These are phyloP conservation scores for Todiramphus saurophagus DNA, from an alignment of 2,113 vertebrate species.

Conservation along the genomic window DNA sequence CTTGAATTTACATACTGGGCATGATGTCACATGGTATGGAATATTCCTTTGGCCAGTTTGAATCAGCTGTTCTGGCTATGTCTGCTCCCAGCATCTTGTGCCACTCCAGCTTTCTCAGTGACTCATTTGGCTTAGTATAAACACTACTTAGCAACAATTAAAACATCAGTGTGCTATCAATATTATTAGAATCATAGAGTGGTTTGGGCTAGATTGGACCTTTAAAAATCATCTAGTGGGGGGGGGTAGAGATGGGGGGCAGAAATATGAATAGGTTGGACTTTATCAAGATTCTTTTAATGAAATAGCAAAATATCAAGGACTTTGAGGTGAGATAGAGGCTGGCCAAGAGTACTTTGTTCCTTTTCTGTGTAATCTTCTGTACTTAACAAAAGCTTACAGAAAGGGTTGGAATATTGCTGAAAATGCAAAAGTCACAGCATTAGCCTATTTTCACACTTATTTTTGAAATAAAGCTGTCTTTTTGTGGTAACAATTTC, in stretches of 20 bases:
- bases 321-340: rapidly evolving
- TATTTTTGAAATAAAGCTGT: background rate
- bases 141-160: background rate
- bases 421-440: background rate
- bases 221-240: no score
- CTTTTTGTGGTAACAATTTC: background rate
- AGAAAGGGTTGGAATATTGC: background rate
- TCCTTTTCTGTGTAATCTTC: background rate
- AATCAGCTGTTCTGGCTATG: background rate
- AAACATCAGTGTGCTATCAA: background rate
- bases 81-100: background rate
- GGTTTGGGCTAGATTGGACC: no score
- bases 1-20: background rate
- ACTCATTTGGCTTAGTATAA: background rate
- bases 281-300: rapidly evolving
- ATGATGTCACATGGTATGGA: background rate
- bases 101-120: background rate
- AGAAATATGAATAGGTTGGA: background rate
- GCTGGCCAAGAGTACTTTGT: background rate
- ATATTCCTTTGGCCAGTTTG: background rate
- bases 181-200: background rate
- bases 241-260: no score
- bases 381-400: background rate
- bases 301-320: background rate
- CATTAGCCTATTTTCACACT: rapidly evolving